These are phyloP conservation scores for Galago senegalensis DNA, from an alignment of 2,797 vertebrate genomes.

Conservation along the genomic window DNA sequence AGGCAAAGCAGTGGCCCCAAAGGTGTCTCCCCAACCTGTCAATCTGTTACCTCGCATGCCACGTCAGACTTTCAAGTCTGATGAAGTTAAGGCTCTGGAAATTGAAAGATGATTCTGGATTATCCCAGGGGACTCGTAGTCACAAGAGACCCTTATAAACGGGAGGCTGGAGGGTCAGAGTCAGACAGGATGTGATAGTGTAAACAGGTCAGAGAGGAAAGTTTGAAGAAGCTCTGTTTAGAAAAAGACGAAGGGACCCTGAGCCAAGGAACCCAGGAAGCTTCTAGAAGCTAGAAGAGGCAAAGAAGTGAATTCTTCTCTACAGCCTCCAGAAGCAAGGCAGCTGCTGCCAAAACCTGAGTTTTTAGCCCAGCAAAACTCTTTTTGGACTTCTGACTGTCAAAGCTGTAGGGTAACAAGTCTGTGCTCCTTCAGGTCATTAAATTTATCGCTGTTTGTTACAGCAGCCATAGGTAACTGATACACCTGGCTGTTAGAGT, in stretches of 20 bases:
- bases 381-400: neutral
- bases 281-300: neutral
- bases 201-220: neutral
- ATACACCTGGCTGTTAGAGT: neutral
- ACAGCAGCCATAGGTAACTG: neutral
- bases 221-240: neutral
- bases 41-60: neutral
- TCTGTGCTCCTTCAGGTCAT: neutral
- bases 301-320: neutral
- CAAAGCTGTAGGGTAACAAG: neutral
- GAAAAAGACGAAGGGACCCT: neutral
- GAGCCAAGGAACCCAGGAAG: neutral
- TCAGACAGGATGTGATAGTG: neutral
- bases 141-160: neutral
- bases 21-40: neutral
- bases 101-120: neutral
- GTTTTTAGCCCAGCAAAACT: neutral
- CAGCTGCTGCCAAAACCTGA: neutral
- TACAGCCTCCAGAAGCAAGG: neutral
- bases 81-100: neutral
- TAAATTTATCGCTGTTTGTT: neutral
- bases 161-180: neutral
- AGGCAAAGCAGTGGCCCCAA: slow-evolving; percentile 12
- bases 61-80: neutral
- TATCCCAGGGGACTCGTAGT: neutral